phyloP scores from a whole-genome alignment of 1,140 invertebrate species.

The Neotoxoptera formosana region DNA sequence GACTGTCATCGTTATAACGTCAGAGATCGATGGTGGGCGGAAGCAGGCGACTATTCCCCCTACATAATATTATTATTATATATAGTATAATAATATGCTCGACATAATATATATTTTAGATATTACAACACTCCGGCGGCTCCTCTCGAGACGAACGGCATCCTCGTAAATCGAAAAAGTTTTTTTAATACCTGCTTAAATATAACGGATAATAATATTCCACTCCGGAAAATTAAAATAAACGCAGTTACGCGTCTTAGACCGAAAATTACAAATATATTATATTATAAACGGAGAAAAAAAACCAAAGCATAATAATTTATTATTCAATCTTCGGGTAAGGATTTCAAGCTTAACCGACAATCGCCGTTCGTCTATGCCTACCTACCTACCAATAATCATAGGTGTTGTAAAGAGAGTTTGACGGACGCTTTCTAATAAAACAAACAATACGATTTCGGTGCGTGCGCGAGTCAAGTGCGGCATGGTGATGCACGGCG shows the following conservation, averaged over 20 bases:
- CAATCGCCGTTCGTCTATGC: background rate
- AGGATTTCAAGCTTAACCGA: background rate
- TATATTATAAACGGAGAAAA: background rate
- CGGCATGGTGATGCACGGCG: too few species aligned
- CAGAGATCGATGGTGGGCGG: background rate
- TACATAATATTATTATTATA: too few species aligned
- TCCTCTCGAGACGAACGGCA: background rate
- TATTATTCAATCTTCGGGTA: background rate
- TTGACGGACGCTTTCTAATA: background rate
- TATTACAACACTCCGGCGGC: background rate
- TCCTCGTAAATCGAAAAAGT: background rate
- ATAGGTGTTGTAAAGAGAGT: background rate
- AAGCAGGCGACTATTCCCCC: background rate
- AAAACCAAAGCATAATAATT: background rate
- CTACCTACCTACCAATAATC: background rate
- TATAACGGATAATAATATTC: background rate
- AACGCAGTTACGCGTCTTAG: background rate
- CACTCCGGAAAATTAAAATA: slow-evolving; percentile 12
- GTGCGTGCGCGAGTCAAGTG: background rate
- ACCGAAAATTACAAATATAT: background rate
- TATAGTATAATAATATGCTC: background rate
- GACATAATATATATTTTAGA: background rate
- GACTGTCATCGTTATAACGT: background rate
- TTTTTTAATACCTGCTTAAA: slow-evolving; percentile 4
- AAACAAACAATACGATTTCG: background rate